These are phyloP conservation scores for Botia almorhae DNA, from an alignment of 2,797 vertebrate genomes.

Conservation along the genomic window DNA sequence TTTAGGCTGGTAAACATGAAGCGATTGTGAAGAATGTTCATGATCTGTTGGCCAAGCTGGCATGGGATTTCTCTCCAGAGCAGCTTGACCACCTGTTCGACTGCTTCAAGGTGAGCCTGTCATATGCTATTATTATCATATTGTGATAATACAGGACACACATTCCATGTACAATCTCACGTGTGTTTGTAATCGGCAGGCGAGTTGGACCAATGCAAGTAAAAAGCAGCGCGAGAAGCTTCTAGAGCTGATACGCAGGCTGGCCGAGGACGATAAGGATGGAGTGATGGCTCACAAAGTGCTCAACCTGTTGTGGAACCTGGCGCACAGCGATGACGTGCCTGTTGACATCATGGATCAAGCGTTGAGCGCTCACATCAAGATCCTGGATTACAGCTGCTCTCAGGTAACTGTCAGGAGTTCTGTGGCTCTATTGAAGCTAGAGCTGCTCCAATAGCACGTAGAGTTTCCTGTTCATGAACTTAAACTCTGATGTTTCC, in stretches of 20 bases:
- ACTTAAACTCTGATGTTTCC: slow-evolving; percentile 25
- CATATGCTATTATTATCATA: background rate
- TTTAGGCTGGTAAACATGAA: slow-evolving; percentile 96
- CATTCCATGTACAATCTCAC: too few species aligned
- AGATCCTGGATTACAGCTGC: slow-evolving; percentile 98
- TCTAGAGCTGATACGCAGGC: slow-evolving; percentile 92
- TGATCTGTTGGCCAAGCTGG: slow-evolving; percentile 94
- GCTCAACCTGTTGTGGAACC: slow-evolving; percentile 95
- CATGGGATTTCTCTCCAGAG: slow-evolving; percentile 98
- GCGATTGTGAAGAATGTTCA: slow-evolving; percentile 99
- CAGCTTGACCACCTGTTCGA: slow-evolving; percentile 99
- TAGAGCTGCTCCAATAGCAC: background rate
- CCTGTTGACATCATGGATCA: slow-evolving; percentile 99
- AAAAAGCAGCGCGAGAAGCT: slow-evolving; percentile 99
- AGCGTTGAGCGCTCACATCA: slow-evolving; percentile 97
- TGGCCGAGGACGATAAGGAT: slow-evolving; percentile 98
- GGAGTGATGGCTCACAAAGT: slow-evolving; percentile 99
- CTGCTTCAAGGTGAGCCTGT: slow-evolving; percentile 90
- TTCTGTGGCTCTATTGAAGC: background rate
- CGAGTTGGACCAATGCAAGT: slow-evolving; percentile 98
- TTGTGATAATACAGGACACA: background rate
- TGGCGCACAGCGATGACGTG: slow-evolving; percentile 97
- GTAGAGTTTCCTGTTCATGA: background rate
- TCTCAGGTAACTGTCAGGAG: slow-evolving; percentile 83
- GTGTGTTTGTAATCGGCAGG: slow-evolving; percentile 71